Evolutionary conservation across 2,888 invertebrate genomes (phyloP).

Genomic region (Hyles lineata): DNA sequence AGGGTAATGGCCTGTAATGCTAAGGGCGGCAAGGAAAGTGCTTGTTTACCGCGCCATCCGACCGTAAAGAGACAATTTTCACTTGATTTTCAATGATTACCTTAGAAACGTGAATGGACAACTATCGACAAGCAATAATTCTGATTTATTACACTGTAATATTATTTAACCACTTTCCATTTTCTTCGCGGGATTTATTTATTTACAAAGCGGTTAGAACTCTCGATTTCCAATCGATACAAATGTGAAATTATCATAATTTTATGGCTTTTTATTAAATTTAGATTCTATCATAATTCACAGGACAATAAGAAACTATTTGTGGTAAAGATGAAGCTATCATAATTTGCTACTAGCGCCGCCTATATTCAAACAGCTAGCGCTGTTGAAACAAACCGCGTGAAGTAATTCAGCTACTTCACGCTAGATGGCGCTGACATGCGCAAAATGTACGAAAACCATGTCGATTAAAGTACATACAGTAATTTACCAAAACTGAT

Average conservation of each 20-base stretch:
- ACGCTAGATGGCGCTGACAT: slow-evolving; percentile 37
- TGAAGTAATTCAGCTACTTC: slow-evolving; percentile 35
- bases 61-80: slow-evolving; percentile 66
- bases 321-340: neutral
- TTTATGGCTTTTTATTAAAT: neutral
- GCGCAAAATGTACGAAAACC: neutral
- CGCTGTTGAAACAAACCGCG: neutral
- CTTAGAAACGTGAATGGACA: slow-evolving; percentile 40
- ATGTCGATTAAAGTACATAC: too few species aligned
- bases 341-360: slow-evolving; percentile 22
- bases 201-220: neutral
- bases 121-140: slow-evolving; percentile 16
- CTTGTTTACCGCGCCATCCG: slow-evolving; percentile 54
- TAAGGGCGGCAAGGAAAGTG: slow-evolving; percentile 66
- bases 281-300: neutral
- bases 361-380: slow-evolving; percentile 28
- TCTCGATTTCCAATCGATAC: neutral
- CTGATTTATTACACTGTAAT: slow-evolving; percentile 19
- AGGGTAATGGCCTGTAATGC: slow-evolving; percentile 55
- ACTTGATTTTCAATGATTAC: slow-evolving; percentile 63
- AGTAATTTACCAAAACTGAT: neutral
- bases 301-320: neutral
- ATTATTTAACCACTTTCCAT: slow-evolving; percentile 31
- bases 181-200: slow-evolving; percentile 14
- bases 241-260: neutral